Conservation (phyloP, 2,113 vertebrate genomes). For the Podocnemis expansa region DNA sequence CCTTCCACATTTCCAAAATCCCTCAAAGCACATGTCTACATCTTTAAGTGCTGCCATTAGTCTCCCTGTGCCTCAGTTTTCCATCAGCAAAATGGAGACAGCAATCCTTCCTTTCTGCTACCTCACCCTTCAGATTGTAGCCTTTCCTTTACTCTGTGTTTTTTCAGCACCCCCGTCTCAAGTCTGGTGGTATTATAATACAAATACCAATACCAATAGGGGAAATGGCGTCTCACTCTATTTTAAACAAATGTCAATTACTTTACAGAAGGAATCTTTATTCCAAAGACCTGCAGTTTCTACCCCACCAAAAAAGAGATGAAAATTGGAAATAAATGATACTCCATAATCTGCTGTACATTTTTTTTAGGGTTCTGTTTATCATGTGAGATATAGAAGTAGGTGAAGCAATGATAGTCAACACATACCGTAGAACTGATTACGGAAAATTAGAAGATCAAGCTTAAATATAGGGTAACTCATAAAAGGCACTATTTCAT, state of each 20-base stretch:
- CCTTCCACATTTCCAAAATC: neutral
- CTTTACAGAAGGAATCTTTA: neutral
- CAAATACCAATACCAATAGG: neutral
- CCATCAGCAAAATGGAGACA: too few relatives aligned
- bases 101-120: too few relatives aligned
- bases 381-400: neutral
- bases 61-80: too few relatives aligned
- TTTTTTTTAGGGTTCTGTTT: neutral
- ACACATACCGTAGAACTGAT: neutral
- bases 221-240: neutral
- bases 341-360: neutral
- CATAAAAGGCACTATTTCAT: neutral
- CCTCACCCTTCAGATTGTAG: neutral
- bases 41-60: neutral
- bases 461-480: neutral
- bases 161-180: neutral
- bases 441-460: neutral
- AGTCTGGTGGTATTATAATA: neutral
- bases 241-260: neutral
- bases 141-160: neutral
- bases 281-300: neutral
- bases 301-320: neutral
- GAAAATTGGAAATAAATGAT: neutral
- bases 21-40: neutral
- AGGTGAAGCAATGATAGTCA: neutral